Percentiles rank a stretch among this genome's conserved stretches.
Evolutionary conservation across 2,797 vertebrate species (phyloP).

Genomic region (Arnoldichthys spilopterus): DNA sequence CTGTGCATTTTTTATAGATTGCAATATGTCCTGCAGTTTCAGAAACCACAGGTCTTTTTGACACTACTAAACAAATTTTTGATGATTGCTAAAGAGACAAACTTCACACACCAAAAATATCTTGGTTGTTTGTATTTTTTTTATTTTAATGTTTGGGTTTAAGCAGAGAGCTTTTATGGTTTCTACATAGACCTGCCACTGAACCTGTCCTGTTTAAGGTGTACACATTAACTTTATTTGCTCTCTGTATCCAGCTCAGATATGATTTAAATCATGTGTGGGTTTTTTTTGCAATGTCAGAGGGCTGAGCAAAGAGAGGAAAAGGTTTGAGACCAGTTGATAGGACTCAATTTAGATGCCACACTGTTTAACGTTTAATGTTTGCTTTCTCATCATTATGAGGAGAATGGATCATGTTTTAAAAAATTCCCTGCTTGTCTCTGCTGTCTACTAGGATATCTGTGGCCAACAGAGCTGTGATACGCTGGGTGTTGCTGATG

Average conservation of each 20-base stretch:
- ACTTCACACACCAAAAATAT: too few species aligned
- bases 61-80: too few species aligned
- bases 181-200: conserved; percentile 8
- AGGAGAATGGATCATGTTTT: neutral
- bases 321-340: conserved; percentile 47
- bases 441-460: conserved; percentile 82
- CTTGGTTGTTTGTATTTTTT: too few species aligned
- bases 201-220: conserved; percentile 28
- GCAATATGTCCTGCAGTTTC: too few species aligned
- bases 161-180: too few species aligned
- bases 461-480: conserved; percentile 91
- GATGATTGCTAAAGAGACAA: too few species aligned
- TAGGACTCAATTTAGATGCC: conserved; percentile 36
- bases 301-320: conserved; percentile 30
- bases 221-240: conserved; percentile 47
- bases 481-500: conserved; percentile 91
- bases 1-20: too few species aligned
- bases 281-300: conserved; percentile 46
- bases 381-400: conserved; percentile 32
- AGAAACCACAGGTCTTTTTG: too few species aligned
- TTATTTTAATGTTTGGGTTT: too few species aligned
- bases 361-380: conserved; percentile 49
- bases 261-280: conserved; percentile 72
- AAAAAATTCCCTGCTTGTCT: conserved; percentile 8
- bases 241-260: conserved; percentile 64